These are phyloP conservation scores for Dicrostonyx torquatus DNA, from an alignment of 2,797 vertebrate species.

Conservation along the genomic window DNA sequence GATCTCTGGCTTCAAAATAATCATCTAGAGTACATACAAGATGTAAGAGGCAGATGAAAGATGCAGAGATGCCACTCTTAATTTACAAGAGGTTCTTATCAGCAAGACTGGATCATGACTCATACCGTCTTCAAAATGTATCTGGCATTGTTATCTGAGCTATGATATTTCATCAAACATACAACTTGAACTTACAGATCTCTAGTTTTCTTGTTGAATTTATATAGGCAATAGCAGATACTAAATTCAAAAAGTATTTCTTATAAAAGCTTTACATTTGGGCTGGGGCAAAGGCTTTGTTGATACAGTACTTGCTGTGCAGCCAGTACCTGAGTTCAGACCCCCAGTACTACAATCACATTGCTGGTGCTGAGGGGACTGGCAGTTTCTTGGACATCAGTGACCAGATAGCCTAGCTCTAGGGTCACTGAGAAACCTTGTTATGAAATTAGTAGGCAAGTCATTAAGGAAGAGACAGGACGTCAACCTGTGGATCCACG, in stretches of 20 bases:
- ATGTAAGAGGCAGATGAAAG: constrained; percentile 76
- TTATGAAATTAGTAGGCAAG: neutral
- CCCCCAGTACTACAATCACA: neutral
- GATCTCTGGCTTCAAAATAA: constrained; percentile 76
- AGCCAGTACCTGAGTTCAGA: neutral
- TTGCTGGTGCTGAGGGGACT: neutral
- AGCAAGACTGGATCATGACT: constrained; percentile 30
- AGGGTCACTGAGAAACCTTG: neutral
- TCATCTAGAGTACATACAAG: constrained; percentile 62
- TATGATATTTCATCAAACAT: constrained; percentile 41
- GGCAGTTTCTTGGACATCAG: no score
- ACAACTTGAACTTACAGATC: constrained; percentile 54
- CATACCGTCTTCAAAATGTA: constrained; percentile 50
- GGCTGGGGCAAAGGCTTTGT: neutral
- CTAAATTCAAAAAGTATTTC: constrained; percentile 37
- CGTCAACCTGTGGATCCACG: neutral
- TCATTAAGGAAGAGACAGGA: neutral
- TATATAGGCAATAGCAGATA: constrained; percentile 47
- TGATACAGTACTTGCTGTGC: neutral
- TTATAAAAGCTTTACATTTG: neutral
- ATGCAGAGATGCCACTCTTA: constrained; percentile 81
- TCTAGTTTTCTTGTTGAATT: constrained; percentile 45
- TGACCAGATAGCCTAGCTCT: neutral
- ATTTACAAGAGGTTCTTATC: constrained; percentile 75
- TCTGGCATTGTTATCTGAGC: constrained; percentile 58